Percentiles rank a stretch among this genome's conserved stretches.
These are phyloP conservation scores for Caenorhabditis macrosperma DNA, from an alignment of 2,888 invertebrate species.

Conservation along the genomic window DNA sequence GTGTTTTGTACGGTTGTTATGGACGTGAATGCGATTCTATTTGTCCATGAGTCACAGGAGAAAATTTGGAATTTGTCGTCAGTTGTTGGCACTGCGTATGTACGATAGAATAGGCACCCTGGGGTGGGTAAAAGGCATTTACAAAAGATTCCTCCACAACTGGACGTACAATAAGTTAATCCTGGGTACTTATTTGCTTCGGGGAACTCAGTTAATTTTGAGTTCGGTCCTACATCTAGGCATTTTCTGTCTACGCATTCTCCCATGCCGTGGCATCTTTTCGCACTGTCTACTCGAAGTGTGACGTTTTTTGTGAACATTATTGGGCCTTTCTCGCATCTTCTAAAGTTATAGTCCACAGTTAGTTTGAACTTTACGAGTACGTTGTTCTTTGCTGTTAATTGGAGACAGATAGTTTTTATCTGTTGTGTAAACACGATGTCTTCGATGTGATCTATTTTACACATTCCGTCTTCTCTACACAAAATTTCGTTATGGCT, in stretches of 20 bases:
- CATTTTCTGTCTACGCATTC: conserved; percentile 7
- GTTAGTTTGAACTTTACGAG: too few relatives aligned
- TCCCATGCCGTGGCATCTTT: conserved; percentile 13
- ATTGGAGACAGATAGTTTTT: not conserved
- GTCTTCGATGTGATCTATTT: not conserved
- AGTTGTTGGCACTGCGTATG: conserved; percentile 2
- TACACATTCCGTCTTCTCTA: not conserved
- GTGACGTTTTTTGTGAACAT: conserved; percentile 18
- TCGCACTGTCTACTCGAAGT: not conserved
- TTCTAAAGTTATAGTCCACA: not conserved
- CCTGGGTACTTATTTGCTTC: conserved; percentile 8
- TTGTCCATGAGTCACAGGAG: conserved; percentile 2
- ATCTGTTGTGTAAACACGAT: conserved; percentile 1
- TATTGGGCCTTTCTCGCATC: not conserved
- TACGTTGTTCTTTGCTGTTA: not conserved
- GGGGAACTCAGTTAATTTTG: not conserved
- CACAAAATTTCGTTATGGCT: not conserved
- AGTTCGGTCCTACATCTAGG: not conserved
- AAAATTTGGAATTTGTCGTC: not conserved
- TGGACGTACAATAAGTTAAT: not conserved
- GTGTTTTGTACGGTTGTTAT: not conserved
- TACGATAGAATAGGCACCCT: conserved; percentile 12
- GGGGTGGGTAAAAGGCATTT: not conserved
- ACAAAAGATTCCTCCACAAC: conserved; percentile 9
- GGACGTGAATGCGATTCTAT: not conserved